Percentiles rank a stretch among this genome's conserved stretches.
phyloP scores from a whole-genome alignment of 2,113 vertebrate genomes.

The Callorhinus ursinus region DNA sequence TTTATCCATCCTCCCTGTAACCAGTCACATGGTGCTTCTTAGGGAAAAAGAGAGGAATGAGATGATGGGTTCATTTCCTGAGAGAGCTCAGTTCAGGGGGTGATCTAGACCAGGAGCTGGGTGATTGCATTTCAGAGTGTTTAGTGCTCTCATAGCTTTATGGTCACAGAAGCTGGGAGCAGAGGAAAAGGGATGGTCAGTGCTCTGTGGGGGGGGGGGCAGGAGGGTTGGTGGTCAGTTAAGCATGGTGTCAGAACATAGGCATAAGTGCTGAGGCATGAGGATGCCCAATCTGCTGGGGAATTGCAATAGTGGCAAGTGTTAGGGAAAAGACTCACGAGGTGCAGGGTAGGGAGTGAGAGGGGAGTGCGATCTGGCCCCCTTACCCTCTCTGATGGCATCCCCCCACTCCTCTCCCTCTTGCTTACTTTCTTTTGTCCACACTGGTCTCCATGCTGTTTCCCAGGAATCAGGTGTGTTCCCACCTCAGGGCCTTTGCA shows the following conservation, averaged over 20 bases:
- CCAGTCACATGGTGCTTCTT: background rate
- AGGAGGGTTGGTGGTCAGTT: background rate
- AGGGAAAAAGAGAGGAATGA: background rate
- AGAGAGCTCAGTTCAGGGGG: background rate
- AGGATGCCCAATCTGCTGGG: background rate
- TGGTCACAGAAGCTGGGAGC: background rate
- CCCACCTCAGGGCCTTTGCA: background rate
- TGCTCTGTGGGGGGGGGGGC: too few relatives aligned
- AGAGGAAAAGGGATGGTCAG: background rate
- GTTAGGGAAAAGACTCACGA: background rate
- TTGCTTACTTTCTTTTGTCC: background rate
- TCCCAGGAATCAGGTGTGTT: background rate
- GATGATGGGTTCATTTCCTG: background rate
- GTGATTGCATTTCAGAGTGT: background rate
- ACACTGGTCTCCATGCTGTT: background rate
- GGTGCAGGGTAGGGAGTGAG: background rate
- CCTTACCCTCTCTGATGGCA: background rate
- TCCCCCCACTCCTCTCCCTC: background rate
- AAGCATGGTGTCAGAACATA: background rate
- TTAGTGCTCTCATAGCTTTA: background rate
- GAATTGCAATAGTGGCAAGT: background rate
- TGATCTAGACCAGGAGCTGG: background rate
- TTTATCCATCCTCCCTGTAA: background rate
- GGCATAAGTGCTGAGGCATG: background rate
- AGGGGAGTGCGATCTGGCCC: background rate